Evolutionary conservation across 2,888 invertebrate species (phyloP), one percentile per base, ranked within the genome.

Genomic region (Sympetrum striolatum): DNA sequence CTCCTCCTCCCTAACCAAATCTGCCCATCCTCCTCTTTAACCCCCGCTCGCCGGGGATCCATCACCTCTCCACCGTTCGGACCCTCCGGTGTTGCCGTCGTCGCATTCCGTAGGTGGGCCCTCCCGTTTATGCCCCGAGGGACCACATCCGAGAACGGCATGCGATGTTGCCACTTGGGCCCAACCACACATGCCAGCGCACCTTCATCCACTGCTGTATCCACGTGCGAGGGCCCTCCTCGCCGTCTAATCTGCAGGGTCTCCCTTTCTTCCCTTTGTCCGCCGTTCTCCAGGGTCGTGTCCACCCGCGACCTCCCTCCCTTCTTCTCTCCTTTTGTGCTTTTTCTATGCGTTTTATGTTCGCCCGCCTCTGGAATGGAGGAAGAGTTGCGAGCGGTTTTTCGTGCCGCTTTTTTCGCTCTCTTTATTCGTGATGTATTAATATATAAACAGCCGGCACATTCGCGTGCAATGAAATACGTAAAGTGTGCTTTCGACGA

Each of bases 41-140:
- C 64, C 86, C n/a, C 60, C 60, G 12, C 86, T 35, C 25, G 35
- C 86, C 35, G 60, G 39, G 58, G 53, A 82, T 82, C 58, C 58
- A 82, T 60, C 58, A 53, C 25, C 58, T 48, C 82, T 15, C 60
- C 64, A n/a, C 82, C 35, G 22, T 64, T 60, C 60, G 86, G 86
- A 86, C 86, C 86, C 86, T 86, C 58, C 86, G 86, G 86, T 64
- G 86, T 86, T 86, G 86, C 86, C 86, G 64, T 86, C 86, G 60
- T 64, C 86, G 37, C 86, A 86, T 86, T 86, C 86, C 82, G 53
- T 58, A 58, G 82, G 82, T 82, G 58, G 58, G 82, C 82, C 82
- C 82, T 82, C 82, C 82, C 82, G 82, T 82, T 82, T 58, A 35
- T 82, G 35, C 82, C 82, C 81, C 82, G 82, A 18, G 58, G 73